phyloP scores from a whole-genome alignment of 1,140 invertebrate genomes.

The Lepidurus couesii region DNA sequence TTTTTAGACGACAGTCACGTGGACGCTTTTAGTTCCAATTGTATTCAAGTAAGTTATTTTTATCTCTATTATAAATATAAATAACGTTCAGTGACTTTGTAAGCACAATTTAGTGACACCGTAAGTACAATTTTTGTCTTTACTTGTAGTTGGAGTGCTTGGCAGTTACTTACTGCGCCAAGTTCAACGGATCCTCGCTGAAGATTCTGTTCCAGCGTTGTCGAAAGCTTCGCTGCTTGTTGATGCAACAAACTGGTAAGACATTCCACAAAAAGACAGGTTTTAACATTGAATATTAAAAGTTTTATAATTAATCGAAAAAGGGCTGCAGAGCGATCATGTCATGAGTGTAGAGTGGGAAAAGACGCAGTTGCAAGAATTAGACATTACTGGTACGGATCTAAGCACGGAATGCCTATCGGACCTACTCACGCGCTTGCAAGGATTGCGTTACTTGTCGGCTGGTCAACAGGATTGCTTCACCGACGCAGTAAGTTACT shows the following conservation, averaged over 20 bases:
- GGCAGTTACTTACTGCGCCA: conserved; percentile 92
- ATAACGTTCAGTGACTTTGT: neutral
- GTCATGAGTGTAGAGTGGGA: conserved; percentile 97
- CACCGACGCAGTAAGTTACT: conserved; percentile 70
- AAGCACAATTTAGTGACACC: neutral
- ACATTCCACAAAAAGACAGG: neutral
- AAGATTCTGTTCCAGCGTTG: conserved; percentile 91
- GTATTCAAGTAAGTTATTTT: conserved; percentile 60
- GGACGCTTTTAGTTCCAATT: conserved; percentile 92
- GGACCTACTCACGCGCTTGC: conserved; percentile 83
- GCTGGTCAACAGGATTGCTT: conserved; percentile 96
- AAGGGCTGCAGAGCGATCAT: conserved; percentile 80
- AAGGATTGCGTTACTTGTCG: conserved; percentile 78
- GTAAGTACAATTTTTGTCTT: conserved; percentile 40
- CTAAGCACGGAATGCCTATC: conserved; percentile 87
- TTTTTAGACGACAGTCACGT: conserved; percentile 99
- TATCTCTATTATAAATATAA: neutral
- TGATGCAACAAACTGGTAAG: conserved; percentile 94
- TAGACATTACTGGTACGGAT: conserved; percentile 96
- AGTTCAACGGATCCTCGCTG: conserved; percentile 94
- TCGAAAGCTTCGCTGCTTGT: conserved; percentile 79
- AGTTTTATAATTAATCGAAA: neutral
- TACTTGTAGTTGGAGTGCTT: conserved; percentile 83
- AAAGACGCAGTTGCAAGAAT: conserved; percentile 83
- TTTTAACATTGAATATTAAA: neutral